Percentiles rank a stretch among this genome's conserved stretches.
phyloP scores from a whole-genome alignment of 2,113 vertebrate genomes.

The Podocnemis expansa region DNA sequence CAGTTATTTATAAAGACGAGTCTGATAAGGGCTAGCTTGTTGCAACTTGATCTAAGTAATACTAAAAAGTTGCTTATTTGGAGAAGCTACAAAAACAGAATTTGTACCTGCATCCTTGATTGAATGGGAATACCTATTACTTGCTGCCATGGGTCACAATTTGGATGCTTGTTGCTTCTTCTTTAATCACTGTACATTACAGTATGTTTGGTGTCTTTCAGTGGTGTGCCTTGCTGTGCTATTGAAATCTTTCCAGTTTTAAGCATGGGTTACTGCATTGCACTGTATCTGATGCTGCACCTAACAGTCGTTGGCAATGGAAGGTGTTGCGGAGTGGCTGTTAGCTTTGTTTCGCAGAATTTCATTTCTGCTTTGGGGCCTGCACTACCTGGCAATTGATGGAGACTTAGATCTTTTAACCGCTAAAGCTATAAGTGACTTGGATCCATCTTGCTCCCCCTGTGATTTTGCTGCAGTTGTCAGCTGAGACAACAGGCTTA shows the following conservation, averaged over 20 bases:
- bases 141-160: background rate
- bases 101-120: background rate
- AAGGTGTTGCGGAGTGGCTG: background rate
- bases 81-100: background rate
- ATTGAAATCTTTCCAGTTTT: background rate
- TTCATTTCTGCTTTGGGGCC: too few species aligned
- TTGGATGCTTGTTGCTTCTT: too few species aligned
- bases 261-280: background rate
- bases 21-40: background rate
- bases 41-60: background rate
- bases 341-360: background rate
- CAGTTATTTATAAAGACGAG: background rate
- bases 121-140: background rate
- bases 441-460: background rate
- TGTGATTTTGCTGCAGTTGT: too few species aligned
- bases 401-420: too few species aligned
- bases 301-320: background rate
- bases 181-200: too few species aligned
- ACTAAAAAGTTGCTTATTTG: background rate
- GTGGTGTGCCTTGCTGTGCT: background rate
- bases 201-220: background rate
- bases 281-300: background rate
- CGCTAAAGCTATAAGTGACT: rapidly evolving
- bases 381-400: too few species aligned
- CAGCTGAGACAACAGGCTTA: too few species aligned